Conservation (phyloP, 2,888 invertebrate genomes). For the Azorinus chamasolen region DNA sequence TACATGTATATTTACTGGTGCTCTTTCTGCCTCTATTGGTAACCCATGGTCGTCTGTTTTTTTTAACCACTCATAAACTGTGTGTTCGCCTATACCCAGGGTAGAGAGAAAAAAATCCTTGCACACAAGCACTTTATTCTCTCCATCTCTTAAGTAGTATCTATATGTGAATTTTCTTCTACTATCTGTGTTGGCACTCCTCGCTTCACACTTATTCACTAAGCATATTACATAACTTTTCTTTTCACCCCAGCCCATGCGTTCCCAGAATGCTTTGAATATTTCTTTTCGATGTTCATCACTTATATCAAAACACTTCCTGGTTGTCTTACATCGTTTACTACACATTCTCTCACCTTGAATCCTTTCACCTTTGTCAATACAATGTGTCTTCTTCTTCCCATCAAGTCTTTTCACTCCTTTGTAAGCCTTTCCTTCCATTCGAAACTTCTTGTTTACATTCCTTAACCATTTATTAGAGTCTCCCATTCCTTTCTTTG, state of each 20-base stretch:
- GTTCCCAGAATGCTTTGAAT: slow-evolving; percentile 20
- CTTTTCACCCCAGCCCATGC: slow-evolving; percentile 34
- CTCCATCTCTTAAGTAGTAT: too few species aligned
- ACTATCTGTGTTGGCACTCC: too few species aligned
- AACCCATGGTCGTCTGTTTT: background rate
- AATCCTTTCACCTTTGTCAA: background rate
- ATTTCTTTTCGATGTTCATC: slow-evolving; percentile 19
- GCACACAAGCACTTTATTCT: too few species aligned
- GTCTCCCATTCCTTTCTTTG: slow-evolving; percentile 5
- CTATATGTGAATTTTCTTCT: too few species aligned
- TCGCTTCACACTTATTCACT: too few species aligned
- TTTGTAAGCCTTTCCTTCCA: slow-evolving; percentile 25
- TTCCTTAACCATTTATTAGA: slow-evolving; percentile 13
- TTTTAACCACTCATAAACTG: too few species aligned
- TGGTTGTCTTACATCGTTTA: background rate
- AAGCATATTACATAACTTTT: slow-evolving; percentile 9
- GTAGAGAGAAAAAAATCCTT: too few species aligned
- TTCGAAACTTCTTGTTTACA: slow-evolving; percentile 6
- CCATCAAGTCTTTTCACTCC: slow-evolving; percentile 11
- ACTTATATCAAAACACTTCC: slow-evolving; percentile 10
- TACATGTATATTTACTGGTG: too few species aligned
- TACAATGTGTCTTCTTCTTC: slow-evolving; percentile 7
- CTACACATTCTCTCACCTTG: slow-evolving; percentile 5
- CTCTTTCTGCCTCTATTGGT: background rate
- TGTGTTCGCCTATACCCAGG: too few species aligned